Evolutionary conservation across 2,888 invertebrate genomes (phyloP).

Genomic region (Stramonita haemastoma): DNA sequence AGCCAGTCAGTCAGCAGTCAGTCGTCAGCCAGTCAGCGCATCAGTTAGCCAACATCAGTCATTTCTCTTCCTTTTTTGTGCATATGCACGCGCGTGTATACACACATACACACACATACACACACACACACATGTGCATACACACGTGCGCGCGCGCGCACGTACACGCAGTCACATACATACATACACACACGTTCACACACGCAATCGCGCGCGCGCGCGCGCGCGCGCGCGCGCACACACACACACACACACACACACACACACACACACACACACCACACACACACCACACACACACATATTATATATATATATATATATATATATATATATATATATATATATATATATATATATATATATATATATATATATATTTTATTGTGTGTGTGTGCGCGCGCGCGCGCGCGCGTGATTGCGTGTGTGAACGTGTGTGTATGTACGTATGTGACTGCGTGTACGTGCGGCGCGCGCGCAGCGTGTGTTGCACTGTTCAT

Average conservation of each 20-base stretch:
- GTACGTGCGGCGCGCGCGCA: no score
- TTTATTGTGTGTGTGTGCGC: not conserved
- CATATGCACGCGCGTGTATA: not conserved
- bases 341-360: not conserved
- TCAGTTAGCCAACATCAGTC: not conserved
- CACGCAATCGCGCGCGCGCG: not conserved
- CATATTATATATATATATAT: not conserved
- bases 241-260: constrained; percentile 7
- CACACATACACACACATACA: constrained; percentile 6
- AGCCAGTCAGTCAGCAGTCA: no score
- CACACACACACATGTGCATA: not conserved
- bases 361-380: no score
- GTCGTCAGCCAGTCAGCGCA: no score
- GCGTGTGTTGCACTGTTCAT: no score
- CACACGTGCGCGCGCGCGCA: not conserved
- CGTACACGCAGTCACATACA: not conserved
- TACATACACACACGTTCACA: not conserved
- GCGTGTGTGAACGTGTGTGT: not conserved
- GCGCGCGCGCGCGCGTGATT: not conserved
- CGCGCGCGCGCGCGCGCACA: not conserved
- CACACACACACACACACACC: not conserved
- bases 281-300: not conserved
- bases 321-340: not conserved
- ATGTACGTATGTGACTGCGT: not conserved
- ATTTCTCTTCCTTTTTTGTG: not conserved